Conservation (phyloP, 2,888 invertebrate genomes). For the Nephrotoma appendiculata region DNA sequence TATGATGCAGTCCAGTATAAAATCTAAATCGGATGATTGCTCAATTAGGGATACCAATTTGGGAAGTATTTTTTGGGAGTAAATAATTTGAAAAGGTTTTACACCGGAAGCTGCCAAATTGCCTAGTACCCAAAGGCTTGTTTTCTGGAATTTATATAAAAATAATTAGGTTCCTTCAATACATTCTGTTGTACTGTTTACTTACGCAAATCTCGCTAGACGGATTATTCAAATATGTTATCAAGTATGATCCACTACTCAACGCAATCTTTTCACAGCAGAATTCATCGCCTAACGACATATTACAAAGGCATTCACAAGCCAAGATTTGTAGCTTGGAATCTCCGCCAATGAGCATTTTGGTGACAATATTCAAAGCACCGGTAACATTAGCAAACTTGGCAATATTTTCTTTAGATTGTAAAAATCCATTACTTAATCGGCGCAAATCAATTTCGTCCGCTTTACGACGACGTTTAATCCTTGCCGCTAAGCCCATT, state of each 20-base stretch:
- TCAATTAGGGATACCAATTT: constrained; percentile 20
- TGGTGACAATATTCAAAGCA: constrained; percentile 25
- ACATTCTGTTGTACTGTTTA: background rate
- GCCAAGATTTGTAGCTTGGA: constrained; percentile 22
- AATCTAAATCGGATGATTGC: constrained; percentile 13
- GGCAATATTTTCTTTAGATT: constrained; percentile 23
- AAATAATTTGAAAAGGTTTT: constrained; percentile 19
- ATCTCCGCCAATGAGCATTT: constrained; percentile 26
- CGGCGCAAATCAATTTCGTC: constrained; percentile 24
- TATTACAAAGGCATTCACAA: constrained; percentile 27
- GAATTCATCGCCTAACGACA: constrained; percentile 24
- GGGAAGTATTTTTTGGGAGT: constrained; percentile 24
- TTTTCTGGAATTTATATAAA: constrained; percentile 12
- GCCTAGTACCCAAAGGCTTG: constrained; percentile 26
- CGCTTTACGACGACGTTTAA: constrained; percentile 28
- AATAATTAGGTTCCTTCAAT: background rate
- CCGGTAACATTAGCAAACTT: constrained; percentile 24
- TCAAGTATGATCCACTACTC: constrained; percentile 25
- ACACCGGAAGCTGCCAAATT: constrained; percentile 23
- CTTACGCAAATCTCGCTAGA: constrained; percentile 19
- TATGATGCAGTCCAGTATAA: constrained; percentile 9
- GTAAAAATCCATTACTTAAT: constrained; percentile 26
- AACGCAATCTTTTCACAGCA: constrained; percentile 25
- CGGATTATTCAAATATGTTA: constrained; percentile 22
- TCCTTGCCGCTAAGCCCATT: constrained; percentile 21